These are phyloP conservation scores for Eidolon helvum DNA, from an alignment of 2,113 vertebrate species.

Conservation along the genomic window DNA sequence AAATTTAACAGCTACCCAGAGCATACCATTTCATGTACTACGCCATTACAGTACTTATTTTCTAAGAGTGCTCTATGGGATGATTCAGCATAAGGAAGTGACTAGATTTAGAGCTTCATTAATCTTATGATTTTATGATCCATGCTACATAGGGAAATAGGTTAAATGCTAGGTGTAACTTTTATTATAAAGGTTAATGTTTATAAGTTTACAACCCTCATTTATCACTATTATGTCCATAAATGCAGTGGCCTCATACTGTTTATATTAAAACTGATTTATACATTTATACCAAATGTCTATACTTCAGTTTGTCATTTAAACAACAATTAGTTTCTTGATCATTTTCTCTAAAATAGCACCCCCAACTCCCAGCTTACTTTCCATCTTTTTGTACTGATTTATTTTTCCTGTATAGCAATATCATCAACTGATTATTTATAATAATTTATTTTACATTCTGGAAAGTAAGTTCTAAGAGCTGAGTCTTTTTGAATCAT, in stretches of 20 bases:
- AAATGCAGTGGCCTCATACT: neutral
- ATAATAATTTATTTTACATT: conserved; percentile 42
- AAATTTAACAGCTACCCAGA: conserved; percentile 27
- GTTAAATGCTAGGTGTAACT: conserved; percentile 10
- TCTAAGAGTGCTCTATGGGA: neutral
- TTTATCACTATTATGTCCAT: neutral
- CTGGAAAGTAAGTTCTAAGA: conserved; percentile 25
- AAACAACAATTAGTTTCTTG: conserved; percentile 2
- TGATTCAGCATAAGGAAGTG: conserved; percentile 43
- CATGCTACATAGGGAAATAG: neutral
- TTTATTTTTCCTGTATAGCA: conserved; percentile 32
- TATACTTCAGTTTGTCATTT: conserved; percentile 20
- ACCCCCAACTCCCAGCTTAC: neutral
- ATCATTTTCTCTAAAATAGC: conserved; percentile 40
- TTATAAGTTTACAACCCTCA: conserved; percentile 31
- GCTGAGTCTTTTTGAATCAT: neutral
- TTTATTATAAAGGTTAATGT: conserved; percentile 5
- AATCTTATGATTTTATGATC: conserved; percentile 44
- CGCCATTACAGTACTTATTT: conserved; percentile 5
- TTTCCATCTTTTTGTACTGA: conserved; percentile 1
- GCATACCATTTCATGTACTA: neutral
- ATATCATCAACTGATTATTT: conserved; percentile 4
- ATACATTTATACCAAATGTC: conserved; percentile 15
- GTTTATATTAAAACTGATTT: neutral
- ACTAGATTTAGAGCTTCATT: neutral